Evolutionary conservation across 2,888 invertebrate genomes (phyloP), one percentile per base, ranked within the genome.

Genomic region (Nomada goodeniana): DNA sequence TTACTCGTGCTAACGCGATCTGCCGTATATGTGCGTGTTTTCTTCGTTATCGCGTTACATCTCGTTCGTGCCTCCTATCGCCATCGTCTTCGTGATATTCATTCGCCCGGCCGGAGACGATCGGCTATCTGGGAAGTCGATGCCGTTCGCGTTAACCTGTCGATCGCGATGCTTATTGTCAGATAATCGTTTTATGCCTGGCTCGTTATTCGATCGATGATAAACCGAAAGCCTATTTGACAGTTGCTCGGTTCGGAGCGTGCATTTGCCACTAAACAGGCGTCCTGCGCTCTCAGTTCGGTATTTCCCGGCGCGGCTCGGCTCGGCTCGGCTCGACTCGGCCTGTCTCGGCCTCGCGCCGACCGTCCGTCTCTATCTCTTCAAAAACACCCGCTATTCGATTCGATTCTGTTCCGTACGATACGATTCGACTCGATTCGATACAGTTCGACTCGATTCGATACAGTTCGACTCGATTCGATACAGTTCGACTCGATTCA

Each of bases 191-290:
- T 50, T 18, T 59, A 2, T 15, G 29, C 1, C 13, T 36, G 18
- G 15, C 47, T 36, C 11, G 69, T n/a, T 59, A 15, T 44, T n/a
- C 47, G 74, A 78, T 53, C 63, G 50, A 75, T 75, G 59, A 52
- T 20, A 36, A 20, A 47, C 42, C 67, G 60, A 55, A 70, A 57
- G 29, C 23, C 44, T 29, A 57, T 68, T 80, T 71, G 77, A 71
- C 67, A 55, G 72, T 63, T 76, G 57, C 50, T 55, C 23, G 57
- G 67, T 44, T 50, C 55, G 20, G n/a, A 64, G 71, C 57, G 26
- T 73, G 52, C 50, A 55, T 80, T 79, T 77, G 84, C 81, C 82
- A 77, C 86, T 82, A 75, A 64, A 65, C 76, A 65, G 72, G 76
- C 77, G 86, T 70, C 74, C 64, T 78, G 77, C 71, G 74, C 55